phyloP scores from a whole-genome alignment of 2,888 invertebrate genomes.

The Ceriagrion tenellum region DNA sequence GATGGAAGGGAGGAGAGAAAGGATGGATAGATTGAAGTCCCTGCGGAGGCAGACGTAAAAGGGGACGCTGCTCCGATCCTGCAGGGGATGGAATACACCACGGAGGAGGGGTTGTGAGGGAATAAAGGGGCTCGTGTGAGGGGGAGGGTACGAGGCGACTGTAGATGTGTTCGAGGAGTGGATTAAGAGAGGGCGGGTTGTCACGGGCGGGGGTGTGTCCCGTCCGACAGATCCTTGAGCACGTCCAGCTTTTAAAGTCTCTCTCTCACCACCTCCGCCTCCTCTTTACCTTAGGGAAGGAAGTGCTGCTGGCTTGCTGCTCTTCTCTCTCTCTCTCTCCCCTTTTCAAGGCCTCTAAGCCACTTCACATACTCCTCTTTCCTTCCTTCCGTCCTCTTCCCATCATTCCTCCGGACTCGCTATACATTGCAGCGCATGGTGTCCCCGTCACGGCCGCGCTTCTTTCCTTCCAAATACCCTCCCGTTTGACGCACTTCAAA shows the following conservation, averaged over 20 bases:
- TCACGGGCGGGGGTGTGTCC: slow-evolving; percentile 37
- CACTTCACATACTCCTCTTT: neutral
- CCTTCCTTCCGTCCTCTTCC: neutral
- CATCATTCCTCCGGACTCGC: neutral
- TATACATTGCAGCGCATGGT: neutral
- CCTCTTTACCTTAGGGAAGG: slow-evolving; percentile 41
- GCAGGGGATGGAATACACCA: slow-evolving; percentile 5
- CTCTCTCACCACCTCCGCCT: neutral
- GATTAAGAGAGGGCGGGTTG: slow-evolving; percentile 39
- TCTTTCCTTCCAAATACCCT: neutral
- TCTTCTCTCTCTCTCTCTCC: neutral
- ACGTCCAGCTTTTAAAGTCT: slow-evolving; percentile 67
- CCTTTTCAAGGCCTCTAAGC: neutral
- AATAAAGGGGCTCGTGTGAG: neutral
- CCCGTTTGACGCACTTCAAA: neutral
- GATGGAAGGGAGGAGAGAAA: neutral
- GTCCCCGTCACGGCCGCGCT: neutral
- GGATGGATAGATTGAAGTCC: slow-evolving; percentile 56
- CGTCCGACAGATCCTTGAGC: slow-evolving; percentile 62
- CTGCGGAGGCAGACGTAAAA: slow-evolving; percentile 53
- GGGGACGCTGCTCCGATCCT: slow-evolving; percentile 38
- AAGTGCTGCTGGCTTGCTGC: slow-evolving; percentile 17
- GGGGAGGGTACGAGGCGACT: neutral
- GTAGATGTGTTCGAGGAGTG: slow-evolving; percentile 31
- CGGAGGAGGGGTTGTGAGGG: neutral